Conservation (phyloP, 2,797 vertebrate genomes). For the Sebastes iracundus region DNA sequence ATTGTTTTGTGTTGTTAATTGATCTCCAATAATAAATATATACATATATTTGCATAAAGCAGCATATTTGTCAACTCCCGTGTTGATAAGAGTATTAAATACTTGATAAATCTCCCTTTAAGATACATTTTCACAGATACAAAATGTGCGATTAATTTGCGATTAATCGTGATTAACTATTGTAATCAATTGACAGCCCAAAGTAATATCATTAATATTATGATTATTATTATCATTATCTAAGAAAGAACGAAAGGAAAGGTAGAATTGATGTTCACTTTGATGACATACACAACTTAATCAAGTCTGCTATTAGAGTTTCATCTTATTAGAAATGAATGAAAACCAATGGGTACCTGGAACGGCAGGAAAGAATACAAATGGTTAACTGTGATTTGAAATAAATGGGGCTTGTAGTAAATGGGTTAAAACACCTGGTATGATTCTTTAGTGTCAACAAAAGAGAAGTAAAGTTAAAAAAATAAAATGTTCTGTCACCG, state of each 20-base stretch:
- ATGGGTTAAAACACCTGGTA: neutral
- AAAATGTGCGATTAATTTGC: too few relatives aligned
- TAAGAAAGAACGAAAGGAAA: neutral
- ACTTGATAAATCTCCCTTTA: too few relatives aligned
- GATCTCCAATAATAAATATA: too few relatives aligned
- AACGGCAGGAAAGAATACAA: neutral
- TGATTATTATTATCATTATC: neutral
- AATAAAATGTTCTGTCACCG: neutral
- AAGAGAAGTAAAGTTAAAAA: neutral
- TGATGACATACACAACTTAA: neutral
- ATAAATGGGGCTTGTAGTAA: conserved; percentile 11
- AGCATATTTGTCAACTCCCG: too few relatives aligned
- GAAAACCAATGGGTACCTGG: neutral
- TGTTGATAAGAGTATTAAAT: too few relatives aligned
- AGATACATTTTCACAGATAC: too few relatives aligned
- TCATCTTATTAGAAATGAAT: neutral
- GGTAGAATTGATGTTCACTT: neutral
- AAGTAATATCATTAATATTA: neutral
- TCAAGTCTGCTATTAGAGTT: neutral
- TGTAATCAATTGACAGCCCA: too few relatives aligned
- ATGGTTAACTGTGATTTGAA: neutral
- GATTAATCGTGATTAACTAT: too few relatives aligned
- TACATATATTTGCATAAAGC: too few relatives aligned
- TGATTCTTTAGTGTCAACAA: conserved; percentile 27
- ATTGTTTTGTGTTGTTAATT: too few relatives aligned